Percentiles rank a stretch among this genome's conserved stretches.
phyloP scores from a whole-genome alignment of 2,888 invertebrate genomes.

The Sialis fuliginosa region DNA sequence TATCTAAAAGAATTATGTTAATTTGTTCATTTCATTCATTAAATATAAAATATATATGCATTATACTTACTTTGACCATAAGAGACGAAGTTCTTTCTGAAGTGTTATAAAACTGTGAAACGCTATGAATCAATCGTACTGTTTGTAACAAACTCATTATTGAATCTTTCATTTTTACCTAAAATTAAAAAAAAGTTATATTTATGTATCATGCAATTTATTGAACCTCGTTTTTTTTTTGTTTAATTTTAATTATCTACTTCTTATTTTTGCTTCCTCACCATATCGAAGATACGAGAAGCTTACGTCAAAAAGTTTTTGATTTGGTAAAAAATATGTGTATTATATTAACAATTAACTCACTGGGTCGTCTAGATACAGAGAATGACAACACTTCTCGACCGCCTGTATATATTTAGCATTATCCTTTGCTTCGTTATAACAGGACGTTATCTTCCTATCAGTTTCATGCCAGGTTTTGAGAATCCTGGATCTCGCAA shows the following conservation, averaged over 20 bases:
- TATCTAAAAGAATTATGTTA: slow-evolving; percentile 37
- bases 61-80: slow-evolving; percentile 66
- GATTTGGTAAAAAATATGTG: not conserved
- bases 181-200: slow-evolving; percentile 11
- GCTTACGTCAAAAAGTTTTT: no score
- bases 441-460: slow-evolving; percentile 81
- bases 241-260: no score
- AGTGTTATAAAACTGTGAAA: slow-evolving; percentile 91
- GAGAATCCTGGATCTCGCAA: slow-evolving; percentile 61
- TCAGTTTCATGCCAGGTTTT: slow-evolving; percentile 73
- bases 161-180: slow-evolving; percentile 76
- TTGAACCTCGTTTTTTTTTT: no score
- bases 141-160: slow-evolving; percentile 80
- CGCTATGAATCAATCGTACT: slow-evolving; percentile 81
- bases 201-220: not conserved
- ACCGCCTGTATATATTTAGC: slow-evolving; percentile 87
- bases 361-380: slow-evolving; percentile 85
- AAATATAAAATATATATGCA: not conserved
- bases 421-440: slow-evolving; percentile 90
- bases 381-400: slow-evolving; percentile 86
- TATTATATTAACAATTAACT: slow-evolving; percentile 14
- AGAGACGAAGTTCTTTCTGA: slow-evolving; percentile 89
- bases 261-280: no score
- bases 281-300: no score
- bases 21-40: not conserved